Evolutionary conservation across 2,888 invertebrate genomes (phyloP).

Genomic region (Sarcophaga subvicina): DNA sequence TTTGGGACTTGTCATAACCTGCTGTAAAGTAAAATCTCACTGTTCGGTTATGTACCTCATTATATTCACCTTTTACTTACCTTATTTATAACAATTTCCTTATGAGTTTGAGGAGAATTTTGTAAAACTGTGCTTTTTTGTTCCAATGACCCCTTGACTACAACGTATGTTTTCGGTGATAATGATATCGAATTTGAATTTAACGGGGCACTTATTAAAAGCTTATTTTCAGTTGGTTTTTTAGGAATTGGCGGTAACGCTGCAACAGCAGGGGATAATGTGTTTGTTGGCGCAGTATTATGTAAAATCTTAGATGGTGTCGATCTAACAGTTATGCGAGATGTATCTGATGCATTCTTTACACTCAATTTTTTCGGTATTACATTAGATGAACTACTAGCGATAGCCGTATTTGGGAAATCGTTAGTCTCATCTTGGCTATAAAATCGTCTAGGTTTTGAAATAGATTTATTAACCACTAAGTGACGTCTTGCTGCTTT

Average conservation of each 20-base stretch:
- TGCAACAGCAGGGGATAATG: constrained; percentile 57
- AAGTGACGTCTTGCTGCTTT: constrained; percentile 60
- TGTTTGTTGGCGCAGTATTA: constrained; percentile 21
- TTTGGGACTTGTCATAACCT: constrained; percentile 73
- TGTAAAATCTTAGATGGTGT: constrained; percentile 50
- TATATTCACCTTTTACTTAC: constrained; percentile 52
- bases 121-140: constrained; percentile 32
- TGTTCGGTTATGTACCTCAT: not conserved
- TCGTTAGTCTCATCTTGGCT: constrained; percentile 56
- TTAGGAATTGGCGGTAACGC: constrained; percentile 66
- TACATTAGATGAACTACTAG: constrained; percentile 12
- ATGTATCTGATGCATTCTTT: constrained; percentile 42
- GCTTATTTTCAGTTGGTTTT: constrained; percentile 60
- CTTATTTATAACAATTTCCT: constrained; percentile 79
- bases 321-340: constrained; percentile 56
- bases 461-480: constrained; percentile 27
- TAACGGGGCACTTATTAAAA: constrained; percentile 52
- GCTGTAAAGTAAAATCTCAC: constrained; percentile 17
- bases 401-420: constrained; percentile 19
- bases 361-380: constrained; percentile 36
- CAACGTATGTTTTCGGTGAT: constrained; percentile 42
- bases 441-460: constrained; percentile 44
- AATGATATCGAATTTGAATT: constrained; percentile 15
- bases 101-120: constrained; percentile 73
- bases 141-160: constrained; percentile 29